Evolutionary conservation across 2,888 invertebrate genomes (phyloP), one percentile per base, ranked within the genome.

Genomic region (Machimus atricapillus): DNA sequence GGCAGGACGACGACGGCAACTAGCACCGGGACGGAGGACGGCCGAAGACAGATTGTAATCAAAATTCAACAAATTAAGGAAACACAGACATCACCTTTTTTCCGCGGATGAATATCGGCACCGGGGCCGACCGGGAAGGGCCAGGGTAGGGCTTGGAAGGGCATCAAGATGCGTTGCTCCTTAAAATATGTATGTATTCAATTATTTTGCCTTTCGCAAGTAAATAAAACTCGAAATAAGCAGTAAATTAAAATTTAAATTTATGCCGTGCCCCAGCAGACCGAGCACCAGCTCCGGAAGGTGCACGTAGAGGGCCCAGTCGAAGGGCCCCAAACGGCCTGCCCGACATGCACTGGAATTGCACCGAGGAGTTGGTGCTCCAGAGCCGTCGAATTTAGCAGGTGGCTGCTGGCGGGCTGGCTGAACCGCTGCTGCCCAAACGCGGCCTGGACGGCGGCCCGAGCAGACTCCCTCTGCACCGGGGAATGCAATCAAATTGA

Each of bases 31-130:
- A 27, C 4, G 27, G 76, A 37, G 76, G 37, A 73, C 40, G 85
- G 66, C 85, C 87, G 89, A 88, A 89, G 90, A 90, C 90, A 90
- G 90, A 90, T 90, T 89, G 89, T 89, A 89, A 90, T 90, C 89
- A 89, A 89, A 90, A 90, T 90, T 89, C 90, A 90, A 90, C 90
- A 90, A 90, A 90, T 90, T 90, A 90, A 90, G 89, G 89, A 89
- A 89, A 90, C 89, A 90, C 90, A 90, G 90, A 90, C 90, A 90
- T 90, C 90, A 90, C 90, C 89, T 90, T 89, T 90, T 89, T 88
- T 88, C 87, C 81, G 85, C 66, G 66, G 27, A 66, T 66, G 66
- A 23, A 23, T 86, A 88, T 82, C 85, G 87, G 73, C 52, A 43
- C 52, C 73, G 40, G 76, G 37, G n/a, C 76, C 37, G 66, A 23